phyloP scores from a whole-genome alignment of 2,888 invertebrate species.

The Apeira syringaria region DNA sequence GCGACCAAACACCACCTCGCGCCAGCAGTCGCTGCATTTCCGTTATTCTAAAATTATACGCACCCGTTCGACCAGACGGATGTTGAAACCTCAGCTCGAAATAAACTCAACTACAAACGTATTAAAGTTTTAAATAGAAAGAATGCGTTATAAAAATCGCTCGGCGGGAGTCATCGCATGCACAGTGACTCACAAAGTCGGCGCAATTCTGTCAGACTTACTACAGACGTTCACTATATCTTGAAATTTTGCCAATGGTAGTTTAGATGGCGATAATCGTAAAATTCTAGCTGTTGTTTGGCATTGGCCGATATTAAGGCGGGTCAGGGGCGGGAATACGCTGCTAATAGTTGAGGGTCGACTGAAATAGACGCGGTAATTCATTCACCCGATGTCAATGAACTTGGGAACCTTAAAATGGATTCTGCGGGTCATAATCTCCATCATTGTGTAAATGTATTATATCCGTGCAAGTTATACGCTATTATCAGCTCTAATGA shows the following conservation, averaged over 20 bases:
- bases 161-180: slow-evolving; percentile 51
- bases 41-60: slow-evolving; percentile 72
- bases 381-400: slow-evolving; percentile 28
- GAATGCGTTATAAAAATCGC: slow-evolving; percentile 46
- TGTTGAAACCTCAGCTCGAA: slow-evolving; percentile 36
- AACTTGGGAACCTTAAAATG: slow-evolving; percentile 5
- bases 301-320: slow-evolving; percentile 74
- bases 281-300: slow-evolving; percentile 65
- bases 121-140: slow-evolving; percentile 41
- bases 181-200: slow-evolving; percentile 57
- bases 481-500: too few relatives aligned
- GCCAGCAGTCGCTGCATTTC: slow-evolving; percentile 53
- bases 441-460: too few relatives aligned
- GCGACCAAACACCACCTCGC: slow-evolving; percentile 30
- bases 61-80: slow-evolving; percentile 29
- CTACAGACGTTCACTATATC: slow-evolving; percentile 73
- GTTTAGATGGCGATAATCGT: slow-evolving; percentile 76
- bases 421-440: too few relatives aligned
- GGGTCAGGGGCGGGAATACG: slow-evolving; percentile 61
- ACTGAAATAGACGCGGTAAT: slow-evolving; percentile 28
- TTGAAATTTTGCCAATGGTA: slow-evolving; percentile 81
- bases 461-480: too few relatives aligned
- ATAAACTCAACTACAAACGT: slow-evolving; percentile 35
- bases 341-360: slow-evolving; percentile 37
- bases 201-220: slow-evolving; percentile 67